Evolutionary conservation across 2,797 vertebrate genomes (phyloP), one percentile per base, ranked within the genome.

Genomic region (Lagocephalus sceleratus): DNA sequence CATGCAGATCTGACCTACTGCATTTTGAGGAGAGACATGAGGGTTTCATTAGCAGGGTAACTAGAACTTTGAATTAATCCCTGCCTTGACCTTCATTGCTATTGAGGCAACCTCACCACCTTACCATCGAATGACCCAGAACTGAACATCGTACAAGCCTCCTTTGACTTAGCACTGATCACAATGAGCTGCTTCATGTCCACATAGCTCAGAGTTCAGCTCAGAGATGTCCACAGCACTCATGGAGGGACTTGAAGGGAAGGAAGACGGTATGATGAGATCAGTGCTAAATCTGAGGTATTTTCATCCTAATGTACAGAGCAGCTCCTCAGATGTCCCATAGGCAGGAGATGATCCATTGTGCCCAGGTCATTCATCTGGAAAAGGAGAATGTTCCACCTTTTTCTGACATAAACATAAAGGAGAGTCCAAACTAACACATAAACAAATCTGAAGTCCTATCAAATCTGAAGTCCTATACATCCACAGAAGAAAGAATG

Each of bases 271-370:
- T 29, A 10, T 29, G 7, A 29, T 29, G 26, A 10, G 2, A 29
- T n/a, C n/a, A n/a, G n/a, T n/a, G n/a, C n/a, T n/a, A n/a, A n/a
- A n/a, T n/a, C n/a, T n/a, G n/a, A n/a, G n/a, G n/a, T n/a, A n/a
- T n/a, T n/a, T n/a, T n/a, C n/a, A n/a, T n/a, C n/a, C n/a, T n/a
- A 3, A 29, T 7, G 26, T 29, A 29, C 8, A 79, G 78, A 78
- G 68, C 79, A 83, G 79, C 71, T 88, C 79, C 73, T 46, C 57
- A 71, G 68, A 83, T 78, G 67, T 64, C 66, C 76, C 66, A 59
- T 81, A 79, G 89, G 81, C 68, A 51, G 71, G 71, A 86, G 90
- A 91, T 86, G 83, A 88, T 87, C 86, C 79, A 66, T 74, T 85
- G 75, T 84, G 85, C 89, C 81, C 79, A 65, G 81, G 77, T 77